Base-by-base conservation (phyloP, 1,140 invertebrate species). In the Batillaria attramentaria region DNA sequence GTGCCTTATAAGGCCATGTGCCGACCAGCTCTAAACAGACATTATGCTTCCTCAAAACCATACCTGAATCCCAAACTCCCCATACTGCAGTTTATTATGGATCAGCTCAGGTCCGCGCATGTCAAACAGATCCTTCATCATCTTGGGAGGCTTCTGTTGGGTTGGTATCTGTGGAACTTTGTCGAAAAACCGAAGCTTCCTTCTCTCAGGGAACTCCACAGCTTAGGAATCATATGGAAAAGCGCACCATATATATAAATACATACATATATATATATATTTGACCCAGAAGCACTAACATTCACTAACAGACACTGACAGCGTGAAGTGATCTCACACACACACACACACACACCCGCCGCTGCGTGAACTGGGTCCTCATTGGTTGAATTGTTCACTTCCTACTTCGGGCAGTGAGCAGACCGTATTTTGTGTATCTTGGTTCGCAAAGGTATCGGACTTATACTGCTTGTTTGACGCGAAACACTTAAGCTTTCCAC, bases 1-100 rank as follows among this genome's bases (percentile, higher is more conserved):
- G n/a, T n/a, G n/a, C n/a, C n/a, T n/a, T n/a, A n/a, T n/a, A n/a
- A n/a, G n/a, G n/a, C n/a, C n/a, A n/a, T n/a, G n/a, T n/a, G n/a
- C n/a, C n/a, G n/a, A n/a, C n/a, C n/a, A n/a, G n/a, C n/a, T n/a
- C n/a, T n/a, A n/a, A n/a, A n/a, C 46, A 50, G 46, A 24, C 8
- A 50, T 50, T 13, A 24, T 50, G 46, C 10, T 24, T 10, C 46
- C 10, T 10, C 24, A 33, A 76, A 20, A 76, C 4, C 39, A 33
- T 93, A 96, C 96, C 88, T 97, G 92, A 82, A 99, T 95, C 41
- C 96, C 98, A 93, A 94, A 99, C 84, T 99, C 97, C 84, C 95
- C 95, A 85, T 98, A 95, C 72, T 96, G 92, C 4, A 99, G 91
- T 66, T 93, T 93, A 87, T 96, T 98, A 83, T 98, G 96, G 66